Base-by-base conservation (phyloP, 2,797 vertebrate genomes). In the Karalla daura region DNA sequence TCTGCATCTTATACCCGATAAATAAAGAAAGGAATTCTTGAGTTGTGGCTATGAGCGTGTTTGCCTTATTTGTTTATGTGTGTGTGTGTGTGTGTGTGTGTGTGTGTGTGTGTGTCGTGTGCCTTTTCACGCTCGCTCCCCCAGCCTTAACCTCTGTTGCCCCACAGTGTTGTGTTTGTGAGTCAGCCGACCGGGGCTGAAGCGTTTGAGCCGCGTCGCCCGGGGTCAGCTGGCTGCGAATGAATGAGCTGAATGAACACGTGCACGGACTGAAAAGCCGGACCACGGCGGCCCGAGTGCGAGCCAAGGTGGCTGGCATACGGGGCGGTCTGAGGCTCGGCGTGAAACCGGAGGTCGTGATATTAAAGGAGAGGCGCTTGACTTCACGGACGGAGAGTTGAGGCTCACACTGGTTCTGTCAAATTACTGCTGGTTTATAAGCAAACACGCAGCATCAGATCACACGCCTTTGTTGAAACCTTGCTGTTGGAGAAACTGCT, bases 201-300 rank as follows among this genome's bases (percentile, higher is more conserved):
- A 50, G 50, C 41, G 35, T 69, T 64, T 70, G 55, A 70, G 47
- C 65, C 66, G 17, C 3, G 39, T 60, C 27, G 62, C 80, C 74
- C 3, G 45, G 60, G 74, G 74, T 81, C 80, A 72, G 40, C 37
- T 64, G 70, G 69, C 70, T 27, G 44, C 21, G 47, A 65, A 63
- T 55, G 53, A 75, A 66, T 41, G 53, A 70, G 55, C 0, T 37
- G 47, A 74, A 70, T n/a, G 55, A 79, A 62, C 53, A 45, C 62
- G 76, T 60, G 67, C 46, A 62, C 20, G 45, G 30, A 68, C 36
- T 27, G 58, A 82, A 74, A 69, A 68, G 71, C 53, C 68, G 74
- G 50, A 70, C 46, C 41, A 43, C 8, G 36, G 67, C 62, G 45
- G 70, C 61, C n/a, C 56, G 58, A 64, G 63, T 43, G 51, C 67